These are phyloP conservation scores for Petrocephalus schoutedeni DNA, from an alignment of 2,797 vertebrate species.

Conservation along the genomic window DNA sequence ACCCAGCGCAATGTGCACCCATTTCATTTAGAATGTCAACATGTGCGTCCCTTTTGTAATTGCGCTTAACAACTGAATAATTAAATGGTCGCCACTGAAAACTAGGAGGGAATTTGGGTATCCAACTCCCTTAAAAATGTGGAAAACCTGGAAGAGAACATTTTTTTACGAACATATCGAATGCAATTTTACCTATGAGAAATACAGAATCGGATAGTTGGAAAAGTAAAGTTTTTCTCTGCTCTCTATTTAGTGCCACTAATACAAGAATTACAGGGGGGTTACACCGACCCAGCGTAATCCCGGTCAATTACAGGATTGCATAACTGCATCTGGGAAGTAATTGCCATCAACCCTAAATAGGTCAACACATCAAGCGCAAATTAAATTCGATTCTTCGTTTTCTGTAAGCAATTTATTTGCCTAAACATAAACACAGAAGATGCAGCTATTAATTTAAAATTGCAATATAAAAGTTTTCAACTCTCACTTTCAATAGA, in stretches of 20 bases:
- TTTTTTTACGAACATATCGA: neutral
- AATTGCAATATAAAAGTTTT: neutral
- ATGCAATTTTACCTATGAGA: neutral
- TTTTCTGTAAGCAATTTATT: neutral
- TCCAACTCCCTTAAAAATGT: neutral
- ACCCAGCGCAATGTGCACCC: neutral
- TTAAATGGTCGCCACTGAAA: neutral
- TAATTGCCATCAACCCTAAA: neutral
- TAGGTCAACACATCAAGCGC: neutral
- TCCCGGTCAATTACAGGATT: neutral
- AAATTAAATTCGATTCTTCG: neutral
- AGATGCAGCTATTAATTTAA: neutral
- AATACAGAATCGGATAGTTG: neutral
- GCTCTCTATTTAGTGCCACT: neutral
- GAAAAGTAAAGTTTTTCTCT: neutral
- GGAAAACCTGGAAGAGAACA: neutral
- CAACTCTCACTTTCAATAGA: neutral
- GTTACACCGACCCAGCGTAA: neutral
- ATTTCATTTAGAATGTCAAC: neutral
- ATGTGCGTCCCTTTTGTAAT: neutral
- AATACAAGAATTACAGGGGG: neutral
- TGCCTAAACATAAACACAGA: neutral
- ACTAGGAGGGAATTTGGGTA: neutral
- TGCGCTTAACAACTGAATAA: neutral
- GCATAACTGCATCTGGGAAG: neutral